These are phyloP conservation scores for Mus caroli DNA, from an alignment of 2,797 vertebrate species.

Conservation along the genomic window DNA sequence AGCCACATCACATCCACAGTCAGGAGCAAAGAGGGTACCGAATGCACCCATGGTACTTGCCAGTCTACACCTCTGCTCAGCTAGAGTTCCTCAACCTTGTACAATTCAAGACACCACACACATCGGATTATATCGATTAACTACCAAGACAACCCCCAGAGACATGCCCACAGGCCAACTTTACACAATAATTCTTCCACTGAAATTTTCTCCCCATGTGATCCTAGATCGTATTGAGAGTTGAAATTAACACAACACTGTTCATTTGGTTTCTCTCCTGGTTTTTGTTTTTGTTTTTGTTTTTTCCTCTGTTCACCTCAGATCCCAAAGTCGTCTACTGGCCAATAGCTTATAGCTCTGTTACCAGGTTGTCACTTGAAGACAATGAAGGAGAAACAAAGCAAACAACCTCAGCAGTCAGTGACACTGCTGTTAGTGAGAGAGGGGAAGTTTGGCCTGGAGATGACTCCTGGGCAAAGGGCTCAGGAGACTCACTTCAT, in stretches of 20 bases:
- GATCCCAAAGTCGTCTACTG: not conserved
- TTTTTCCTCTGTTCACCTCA: not conserved
- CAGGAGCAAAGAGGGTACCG: not conserved
- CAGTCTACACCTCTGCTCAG: not conserved
- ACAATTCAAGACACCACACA: not conserved
- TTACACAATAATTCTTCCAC: not conserved
- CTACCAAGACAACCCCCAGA: not conserved
- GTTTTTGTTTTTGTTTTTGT: not conserved
- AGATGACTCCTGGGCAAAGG: not conserved
- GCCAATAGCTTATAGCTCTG: not conserved
- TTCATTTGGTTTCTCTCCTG: not conserved
- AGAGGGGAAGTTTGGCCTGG: not conserved
- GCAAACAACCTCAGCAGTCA: not conserved
- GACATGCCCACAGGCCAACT: not conserved
- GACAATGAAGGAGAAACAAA: conserved; percentile 17
- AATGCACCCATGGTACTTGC: not conserved
- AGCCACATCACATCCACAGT: too few species aligned
- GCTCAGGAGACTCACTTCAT: not conserved
- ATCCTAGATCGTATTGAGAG: not conserved
- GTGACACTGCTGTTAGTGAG: not conserved
- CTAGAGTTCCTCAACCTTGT: not conserved
- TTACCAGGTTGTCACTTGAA: not conserved
- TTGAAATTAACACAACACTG: not conserved
- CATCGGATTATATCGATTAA: too few species aligned
- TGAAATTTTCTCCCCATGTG: not conserved